Conservation (phyloP, 2,888 invertebrate species). For the Danaus chrysippus region DNA sequence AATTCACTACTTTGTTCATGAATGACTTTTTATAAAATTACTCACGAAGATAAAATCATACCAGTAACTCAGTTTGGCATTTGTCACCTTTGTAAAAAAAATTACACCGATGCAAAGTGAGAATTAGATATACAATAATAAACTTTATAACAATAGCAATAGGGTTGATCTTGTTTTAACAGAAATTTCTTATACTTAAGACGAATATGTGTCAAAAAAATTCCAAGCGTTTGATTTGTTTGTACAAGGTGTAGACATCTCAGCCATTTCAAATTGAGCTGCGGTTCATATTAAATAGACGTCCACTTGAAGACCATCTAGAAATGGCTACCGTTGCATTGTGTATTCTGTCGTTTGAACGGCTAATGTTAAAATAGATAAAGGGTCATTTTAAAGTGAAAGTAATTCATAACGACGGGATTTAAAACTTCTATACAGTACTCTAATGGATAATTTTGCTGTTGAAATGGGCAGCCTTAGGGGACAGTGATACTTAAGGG, state of each 20-base stretch:
- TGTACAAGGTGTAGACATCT: constrained; percentile 51
- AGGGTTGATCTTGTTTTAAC: constrained; percentile 23
- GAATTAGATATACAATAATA: constrained; percentile 10
- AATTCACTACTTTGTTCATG: too few species aligned
- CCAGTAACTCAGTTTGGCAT: constrained; percentile 30
- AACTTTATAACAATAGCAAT: constrained; percentile 10
- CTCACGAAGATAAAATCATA: constrained; percentile 26
- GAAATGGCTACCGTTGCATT: constrained; percentile 35
- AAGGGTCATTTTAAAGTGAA: constrained; percentile 49
- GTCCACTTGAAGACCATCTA: constrained; percentile 26
- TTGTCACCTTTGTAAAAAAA: constrained; percentile 37
- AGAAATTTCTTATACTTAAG: constrained; percentile 23
- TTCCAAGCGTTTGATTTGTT: constrained; percentile 51
- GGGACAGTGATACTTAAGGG: constrained; percentile 17
- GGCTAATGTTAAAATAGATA: constrained; percentile 60
- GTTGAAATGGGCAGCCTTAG: constrained; percentile 24
- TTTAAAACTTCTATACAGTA: constrained; percentile 40
- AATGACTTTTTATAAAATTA: constrained; percentile 22
- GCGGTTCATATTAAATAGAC: constrained; percentile 13
- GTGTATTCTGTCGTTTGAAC: constrained; percentile 53
- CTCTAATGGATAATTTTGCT: constrained; percentile 34
- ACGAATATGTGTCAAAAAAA: constrained; percentile 46
- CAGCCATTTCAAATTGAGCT: constrained; percentile 40
- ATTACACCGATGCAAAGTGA: constrained; percentile 29
- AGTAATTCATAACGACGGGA: constrained; percentile 49